Evolutionary conservation across 35 echinoderm and acorn worm species (phyloP), one percentile per base, ranked within the genome.

Genomic region (Ophiothrix spiculata): DNA sequence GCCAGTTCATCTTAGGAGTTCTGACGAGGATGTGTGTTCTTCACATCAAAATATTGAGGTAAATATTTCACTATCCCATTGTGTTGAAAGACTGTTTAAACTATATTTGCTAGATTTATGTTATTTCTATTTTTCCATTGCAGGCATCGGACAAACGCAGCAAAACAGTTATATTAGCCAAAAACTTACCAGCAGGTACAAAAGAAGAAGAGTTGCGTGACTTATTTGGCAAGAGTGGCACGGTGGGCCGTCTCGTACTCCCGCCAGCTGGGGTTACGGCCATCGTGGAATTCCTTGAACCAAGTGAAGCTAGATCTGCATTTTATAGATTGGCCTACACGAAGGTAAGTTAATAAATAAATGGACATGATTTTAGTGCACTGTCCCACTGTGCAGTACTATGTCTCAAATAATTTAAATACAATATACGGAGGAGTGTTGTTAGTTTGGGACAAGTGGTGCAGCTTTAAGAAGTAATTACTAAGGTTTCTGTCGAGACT

Each of bases 311-410:
- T 4, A 91, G 78, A 75, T 39, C 77, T 31, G 92, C 88, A 31
- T 98, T 98, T 79, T 94, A 88, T 41, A 91, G 82, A 74, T 63
- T 98, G 33, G 95, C 95, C 13, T 98, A 98, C 42, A 94, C 95
- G 41, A 98, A 98, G 92, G 95, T 98, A 36, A 39, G 64, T 69
- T 69, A 69, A 10, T 69, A 69, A 15, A 69, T 54, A 11, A 54
- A n/a, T n/a, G n/a, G n/a, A n/a, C n/a, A n/a, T n/a, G n/a, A n/a
- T n/a, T n/a, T n/a, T n/a, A n/a, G n/a, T n/a, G n/a, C n/a, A n/a
- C n/a, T n/a, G n/a, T n/a, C n/a, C n/a, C n/a, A n/a, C n/a, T n/a
- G n/a, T n/a, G n/a, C n/a, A n/a, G n/a, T n/a, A n/a, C n/a, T n/a
- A n/a, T n/a, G n/a, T n/a, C n/a, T n/a, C n/a, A n/a, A n/a, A n/a